Conservation (phyloP, 2,797 vertebrate species). For the Crypturellus tataupa region DNA sequence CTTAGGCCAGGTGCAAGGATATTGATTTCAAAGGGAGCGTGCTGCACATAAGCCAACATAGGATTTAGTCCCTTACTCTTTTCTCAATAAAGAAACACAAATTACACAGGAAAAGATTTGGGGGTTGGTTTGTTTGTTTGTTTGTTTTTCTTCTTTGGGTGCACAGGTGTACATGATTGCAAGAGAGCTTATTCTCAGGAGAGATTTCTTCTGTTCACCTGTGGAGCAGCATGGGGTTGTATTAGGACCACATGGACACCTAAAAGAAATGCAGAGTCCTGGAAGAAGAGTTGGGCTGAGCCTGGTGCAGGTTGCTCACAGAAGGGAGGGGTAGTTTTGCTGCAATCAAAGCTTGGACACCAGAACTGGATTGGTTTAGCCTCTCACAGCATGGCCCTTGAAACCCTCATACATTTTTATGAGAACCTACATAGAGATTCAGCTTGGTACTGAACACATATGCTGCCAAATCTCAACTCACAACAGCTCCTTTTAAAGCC, state of each 20-base stretch:
- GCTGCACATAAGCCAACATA: accelerated
- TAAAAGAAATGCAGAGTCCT: accelerated
- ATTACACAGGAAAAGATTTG: too few species aligned
- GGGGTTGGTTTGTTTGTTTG: too few species aligned
- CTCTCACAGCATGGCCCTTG: background rate
- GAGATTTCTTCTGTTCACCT: accelerated
- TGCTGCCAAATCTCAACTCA: background rate
- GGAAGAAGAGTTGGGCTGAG: background rate
- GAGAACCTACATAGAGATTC: background rate
- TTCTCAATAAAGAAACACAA: background rate
- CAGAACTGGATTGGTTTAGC: background rate
- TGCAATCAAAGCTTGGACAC: background rate
- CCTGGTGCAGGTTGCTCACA: background rate
- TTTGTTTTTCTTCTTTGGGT: background rate
- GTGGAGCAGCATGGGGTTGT: accelerated
- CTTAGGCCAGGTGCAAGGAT: background rate
- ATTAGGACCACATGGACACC: accelerated
- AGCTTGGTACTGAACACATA: background rate
- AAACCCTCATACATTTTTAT: accelerated
- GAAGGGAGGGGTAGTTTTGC: constrained; percentile 38
- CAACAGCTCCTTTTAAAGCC: background rate
- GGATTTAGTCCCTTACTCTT: background rate
- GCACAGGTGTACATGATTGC: accelerated
- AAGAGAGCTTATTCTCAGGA: accelerated
- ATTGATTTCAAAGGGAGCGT: background rate